These are phyloP conservation scores for Sinocyclocheilus anophthalmus DNA, from an alignment of 2,113 vertebrate genomes.

Conservation along the genomic window DNA sequence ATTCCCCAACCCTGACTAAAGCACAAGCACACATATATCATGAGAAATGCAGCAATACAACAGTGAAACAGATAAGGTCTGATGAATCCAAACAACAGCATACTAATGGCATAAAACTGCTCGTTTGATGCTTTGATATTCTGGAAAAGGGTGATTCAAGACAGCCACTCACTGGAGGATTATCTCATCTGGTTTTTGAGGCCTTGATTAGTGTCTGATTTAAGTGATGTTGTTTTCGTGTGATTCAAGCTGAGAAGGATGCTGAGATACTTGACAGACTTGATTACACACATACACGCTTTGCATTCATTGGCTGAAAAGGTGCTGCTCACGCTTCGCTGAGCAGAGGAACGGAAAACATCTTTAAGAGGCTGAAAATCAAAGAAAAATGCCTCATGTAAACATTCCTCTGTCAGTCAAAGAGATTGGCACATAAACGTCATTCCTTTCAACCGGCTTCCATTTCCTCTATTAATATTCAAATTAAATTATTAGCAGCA, in stretches of 20 bases:
- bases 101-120: neutral
- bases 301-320: constrained; percentile 29
- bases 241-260: constrained; percentile 28
- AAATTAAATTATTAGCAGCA: neutral
- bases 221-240: constrained; percentile 33
- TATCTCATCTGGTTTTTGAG: constrained; percentile 43
- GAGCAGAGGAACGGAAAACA: constrained; percentile 16
- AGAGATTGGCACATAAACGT: constrained; percentile 2
- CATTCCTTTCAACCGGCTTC: neutral
- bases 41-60: neutral
- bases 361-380: constrained; percentile 5
- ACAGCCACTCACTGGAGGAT: constrained; percentile 32
- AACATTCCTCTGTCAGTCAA: constrained; percentile 32
- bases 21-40: neutral
- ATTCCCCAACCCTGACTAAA: neutral
- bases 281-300: constrained; percentile 37
- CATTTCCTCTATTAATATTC: neutral
- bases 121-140: constrained; percentile 7
- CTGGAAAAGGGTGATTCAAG: constrained; percentile 36
- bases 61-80: neutral
- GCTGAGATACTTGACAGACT: constrained; percentile 29
- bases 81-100: neutral
- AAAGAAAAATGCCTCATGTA: constrained; percentile 11
- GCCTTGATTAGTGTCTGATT: constrained; percentile 51
- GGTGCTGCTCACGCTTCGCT: neutral